These are phyloP conservation scores for Enoplolaimus lenunculus DNA, from an alignment of 2,888 invertebrate genomes.

Conservation along the genomic window DNA sequence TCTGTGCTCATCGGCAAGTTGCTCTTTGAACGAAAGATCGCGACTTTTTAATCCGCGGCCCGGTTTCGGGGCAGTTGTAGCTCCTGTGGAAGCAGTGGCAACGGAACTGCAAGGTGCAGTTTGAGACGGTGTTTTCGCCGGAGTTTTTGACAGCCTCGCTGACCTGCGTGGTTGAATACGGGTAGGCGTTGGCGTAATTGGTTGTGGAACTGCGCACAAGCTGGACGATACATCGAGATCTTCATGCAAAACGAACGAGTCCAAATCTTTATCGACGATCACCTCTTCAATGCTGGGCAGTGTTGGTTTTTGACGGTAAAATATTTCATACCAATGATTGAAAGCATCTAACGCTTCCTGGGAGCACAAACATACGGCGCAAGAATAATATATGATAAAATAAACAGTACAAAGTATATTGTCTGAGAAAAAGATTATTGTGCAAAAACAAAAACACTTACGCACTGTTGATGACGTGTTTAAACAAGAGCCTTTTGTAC, in stretches of 20 bases:
- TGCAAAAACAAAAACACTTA: too few species aligned
- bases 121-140: too few species aligned
- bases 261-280: background rate
- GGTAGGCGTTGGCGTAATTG: too few species aligned
- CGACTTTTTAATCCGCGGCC: too few species aligned
- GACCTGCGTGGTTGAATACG: too few species aligned
- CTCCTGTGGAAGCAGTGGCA: background rate
- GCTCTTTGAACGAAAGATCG: background rate
- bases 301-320: slow-evolving; percentile 59
- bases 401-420: too few species aligned
- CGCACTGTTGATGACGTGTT: too few species aligned
- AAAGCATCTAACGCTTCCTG: slow-evolving; percentile 69
- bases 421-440: too few species aligned
- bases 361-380: slow-evolving; percentile 21
- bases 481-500: too few species aligned
- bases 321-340: slow-evolving; percentile 72
- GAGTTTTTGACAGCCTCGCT: background rate
- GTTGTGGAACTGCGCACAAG: background rate
- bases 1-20: background rate
- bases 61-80: background rate
- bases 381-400: too few species aligned
- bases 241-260: too few species aligned
- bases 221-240: background rate
- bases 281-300: slow-evolving; percentile 34
- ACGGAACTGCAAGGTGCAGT: background rate